Evolutionary conservation across 2,888 invertebrate species (phyloP).

Genomic region (Onthophagus sagittarius): DNA sequence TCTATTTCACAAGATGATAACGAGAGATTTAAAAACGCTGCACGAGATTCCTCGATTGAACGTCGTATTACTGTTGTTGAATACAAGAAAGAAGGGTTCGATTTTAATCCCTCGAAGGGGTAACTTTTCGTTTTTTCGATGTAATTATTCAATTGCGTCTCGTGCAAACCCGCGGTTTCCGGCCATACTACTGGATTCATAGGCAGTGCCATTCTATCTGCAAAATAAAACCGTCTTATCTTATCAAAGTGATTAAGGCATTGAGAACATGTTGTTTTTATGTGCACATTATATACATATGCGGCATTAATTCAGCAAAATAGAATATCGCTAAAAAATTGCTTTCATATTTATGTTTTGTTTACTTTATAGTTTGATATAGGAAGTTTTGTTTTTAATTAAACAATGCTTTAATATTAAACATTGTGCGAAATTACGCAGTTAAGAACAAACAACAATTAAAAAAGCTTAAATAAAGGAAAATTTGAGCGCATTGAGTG

Average conservation of each 20-base stretch:
- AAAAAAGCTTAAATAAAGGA: background rate
- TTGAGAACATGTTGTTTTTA: background rate
- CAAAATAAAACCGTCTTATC: constrained; percentile 26
- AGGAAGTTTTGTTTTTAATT: no score
- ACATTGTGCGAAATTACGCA: no score
- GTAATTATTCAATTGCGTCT: constrained; percentile 16
- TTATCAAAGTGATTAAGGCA: constrained; percentile 20
- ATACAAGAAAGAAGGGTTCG: constrained; percentile 22
- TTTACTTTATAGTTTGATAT: no score
- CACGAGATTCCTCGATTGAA: constrained; percentile 37
- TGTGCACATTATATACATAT: background rate
- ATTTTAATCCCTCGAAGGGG: constrained; percentile 17
- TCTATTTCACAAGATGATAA: constrained; percentile 17
- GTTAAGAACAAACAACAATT: no score
- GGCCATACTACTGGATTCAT: constrained; percentile 32
- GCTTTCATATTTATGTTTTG: no score
- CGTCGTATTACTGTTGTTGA: constrained; percentile 24
- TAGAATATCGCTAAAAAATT: constrained; percentile 1
- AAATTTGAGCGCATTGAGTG: background rate
- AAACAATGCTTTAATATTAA: no score
- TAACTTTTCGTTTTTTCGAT: background rate
- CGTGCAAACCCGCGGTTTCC: constrained; percentile 30
- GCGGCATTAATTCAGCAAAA: background rate
- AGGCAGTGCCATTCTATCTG: constrained; percentile 30
- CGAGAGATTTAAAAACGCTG: constrained; percentile 35